Evolutionary conservation across 2,797 vertebrate species (phyloP).

Genomic region (Petrocephalus schoutedeni): DNA sequence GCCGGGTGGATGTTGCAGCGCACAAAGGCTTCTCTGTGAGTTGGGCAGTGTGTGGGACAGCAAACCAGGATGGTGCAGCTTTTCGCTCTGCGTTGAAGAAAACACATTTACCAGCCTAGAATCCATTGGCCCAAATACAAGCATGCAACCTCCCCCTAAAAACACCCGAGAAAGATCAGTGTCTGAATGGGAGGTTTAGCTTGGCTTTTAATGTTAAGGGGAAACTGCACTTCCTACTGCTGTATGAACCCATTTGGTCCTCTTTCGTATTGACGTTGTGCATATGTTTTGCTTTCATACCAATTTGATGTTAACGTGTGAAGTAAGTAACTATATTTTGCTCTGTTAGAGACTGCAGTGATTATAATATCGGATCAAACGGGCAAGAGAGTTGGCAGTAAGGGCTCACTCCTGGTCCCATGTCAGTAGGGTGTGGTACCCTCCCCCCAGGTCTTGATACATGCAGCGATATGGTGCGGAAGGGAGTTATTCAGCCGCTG

Average conservation of each 20-base stretch:
- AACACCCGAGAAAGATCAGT: not conserved
- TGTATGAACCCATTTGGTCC: not conserved
- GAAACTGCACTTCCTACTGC: not conserved
- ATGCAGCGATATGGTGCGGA: too few species aligned
- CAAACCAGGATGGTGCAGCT: not conserved
- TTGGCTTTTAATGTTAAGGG: not conserved
- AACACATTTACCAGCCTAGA: not conserved
- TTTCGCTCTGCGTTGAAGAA: not conserved
- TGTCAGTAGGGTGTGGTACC: too few species aligned
- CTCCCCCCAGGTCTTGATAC: too few species aligned
- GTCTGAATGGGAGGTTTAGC: not conserved
- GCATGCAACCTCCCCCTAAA: not conserved
- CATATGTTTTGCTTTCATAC: not conserved
- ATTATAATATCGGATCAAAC: too few species aligned
- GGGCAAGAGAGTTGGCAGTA: too few species aligned
- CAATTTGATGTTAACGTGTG: not conserved
- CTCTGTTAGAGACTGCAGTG: not conserved
- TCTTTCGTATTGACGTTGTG: not conserved
- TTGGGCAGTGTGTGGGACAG: not conserved
- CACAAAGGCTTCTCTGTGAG: constrained; percentile 7
- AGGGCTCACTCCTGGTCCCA: too few species aligned
- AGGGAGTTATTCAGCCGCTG: too few species aligned
- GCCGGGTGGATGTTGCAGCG: not conserved
- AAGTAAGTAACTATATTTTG: not conserved
- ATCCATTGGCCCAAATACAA: not conserved